Evolutionary conservation across 2,113 vertebrate species (phyloP), one percentile per base, ranked within the genome.

Genomic region (Oenanthe melanoleuca): DNA sequence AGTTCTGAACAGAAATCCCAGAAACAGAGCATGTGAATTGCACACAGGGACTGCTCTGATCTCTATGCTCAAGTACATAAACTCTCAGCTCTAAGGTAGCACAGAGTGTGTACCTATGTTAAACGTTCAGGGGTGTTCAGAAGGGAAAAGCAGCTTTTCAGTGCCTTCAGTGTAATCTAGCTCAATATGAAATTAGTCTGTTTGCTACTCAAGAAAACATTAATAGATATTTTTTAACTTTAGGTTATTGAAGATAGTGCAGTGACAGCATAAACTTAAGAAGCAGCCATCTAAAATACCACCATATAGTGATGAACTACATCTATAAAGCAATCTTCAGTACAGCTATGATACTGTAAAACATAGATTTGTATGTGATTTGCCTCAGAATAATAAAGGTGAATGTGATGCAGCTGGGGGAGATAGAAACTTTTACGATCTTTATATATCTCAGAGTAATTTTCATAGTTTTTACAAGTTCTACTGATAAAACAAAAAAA

Each of bases 321-420:
- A 97, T 94, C 97, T 98, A 38, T 97, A 98, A 61, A 97, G 95
- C 87, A 96, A 97, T 77, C 95, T 98, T 98, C 98, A 55, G 3
- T 98, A 70, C 96, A 98, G 93, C 93, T 98, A 15, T 75, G 97
- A 80, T 93, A 86, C 40, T 60, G 57, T 90, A 74, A 98, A 97
- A 53, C 98, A 97, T 6, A 86, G 97, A 34, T 97, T 98, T 71
- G 92, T 96, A 15, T 80, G 88, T 64, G 91, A 97, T 86, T 94
- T 98, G 19, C 84, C 96, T n/a, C 95, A 87, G 63, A 94, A 87
- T 28, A 96, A 96, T 80, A 98, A 98, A 57, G 60, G 47, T 85
- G 94, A 98, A 79, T 91, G 95, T 59, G 94, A 97, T 45, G 29
- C 92, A 38, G 65, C 83, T 73, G 96, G 97, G 83, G 97, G 3